Percentiles rank a stretch among this genome's conserved stretches.
Conservation (phyloP, 2,888 invertebrate species). For the Sinodicranocentrus sp. region DNA sequence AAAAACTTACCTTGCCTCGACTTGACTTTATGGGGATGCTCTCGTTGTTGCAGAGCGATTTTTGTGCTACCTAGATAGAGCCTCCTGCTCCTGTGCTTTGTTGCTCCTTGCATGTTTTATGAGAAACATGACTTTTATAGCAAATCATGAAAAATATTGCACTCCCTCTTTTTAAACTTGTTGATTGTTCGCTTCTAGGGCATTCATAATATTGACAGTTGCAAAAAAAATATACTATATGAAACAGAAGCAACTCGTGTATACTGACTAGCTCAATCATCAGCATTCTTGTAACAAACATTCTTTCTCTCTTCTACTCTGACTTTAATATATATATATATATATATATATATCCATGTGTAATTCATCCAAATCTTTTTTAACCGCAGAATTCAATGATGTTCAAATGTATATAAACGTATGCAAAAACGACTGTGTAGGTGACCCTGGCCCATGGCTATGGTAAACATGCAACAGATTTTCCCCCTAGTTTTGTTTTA, state of each 20-base stretch:
- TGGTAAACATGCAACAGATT: background rate
- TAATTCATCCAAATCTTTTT: slow-evolving; percentile 3
- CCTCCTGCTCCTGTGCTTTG: slow-evolving; percentile 17
- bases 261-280: background rate
- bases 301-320: too few species aligned
- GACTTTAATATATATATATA: too few species aligned
- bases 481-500: background rate
- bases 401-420: too few species aligned
- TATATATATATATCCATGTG: too few species aligned
- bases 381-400: slow-evolving; percentile 2
- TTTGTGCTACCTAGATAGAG: slow-evolving; percentile 18
- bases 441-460: slow-evolving; percentile 44
- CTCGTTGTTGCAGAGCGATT: background rate
- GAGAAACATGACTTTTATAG: slow-evolving; percentile 62
- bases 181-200: slow-evolving; percentile 62
- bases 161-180: slow-evolving; percentile 55
- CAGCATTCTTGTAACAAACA: background rate
- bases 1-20: background rate
- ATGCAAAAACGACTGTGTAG: background rate
- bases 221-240: slow-evolving; percentile 17
- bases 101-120: slow-evolving; percentile 31
- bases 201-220: slow-evolving; percentile 42
- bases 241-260: slow-evolving; percentile 6
- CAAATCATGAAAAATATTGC: slow-evolving; percentile 58
- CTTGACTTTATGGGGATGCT: background rate